A percentile compares a stretch with the other conserved stretches of the same genome.
phyloP scores from a whole-genome alignment of 1,140 invertebrate species.

The Rhopalosiphum maidis region DNA sequence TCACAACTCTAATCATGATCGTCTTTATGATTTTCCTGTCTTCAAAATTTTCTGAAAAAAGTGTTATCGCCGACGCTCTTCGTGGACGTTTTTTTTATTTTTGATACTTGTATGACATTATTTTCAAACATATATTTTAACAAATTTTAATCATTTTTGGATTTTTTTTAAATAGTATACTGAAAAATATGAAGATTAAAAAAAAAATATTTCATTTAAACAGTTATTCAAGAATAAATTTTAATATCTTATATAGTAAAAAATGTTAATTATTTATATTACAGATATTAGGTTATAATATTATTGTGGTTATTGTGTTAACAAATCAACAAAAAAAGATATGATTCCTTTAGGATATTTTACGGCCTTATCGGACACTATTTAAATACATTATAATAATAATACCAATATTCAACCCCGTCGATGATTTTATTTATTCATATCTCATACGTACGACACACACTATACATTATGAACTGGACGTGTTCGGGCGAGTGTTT shows the following conservation, averaged over 20 bases:
- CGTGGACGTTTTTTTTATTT: slow-evolving; percentile 61
- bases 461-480: background rate
- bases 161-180: background rate
- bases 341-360: background rate
- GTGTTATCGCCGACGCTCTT: slow-evolving; percentile 65
- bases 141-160: background rate
- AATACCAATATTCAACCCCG: background rate
- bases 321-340: background rate
- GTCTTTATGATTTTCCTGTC: slow-evolving; percentile 63
- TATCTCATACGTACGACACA: background rate
- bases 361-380: background rate
- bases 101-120: slow-evolving; percentile 62
- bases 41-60: slow-evolving; percentile 64
- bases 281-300: background rate
- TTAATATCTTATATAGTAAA: background rate
- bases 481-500: background rate
- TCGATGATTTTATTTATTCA: slow-evolving; percentile 3
- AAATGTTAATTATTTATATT: background rate
- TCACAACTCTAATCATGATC: slow-evolving; percentile 58
- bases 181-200: background rate
- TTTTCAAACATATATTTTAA: slow-evolving; percentile 50
- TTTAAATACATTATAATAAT: background rate
- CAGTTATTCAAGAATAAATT: background rate
- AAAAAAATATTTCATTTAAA: background rate
- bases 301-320: background rate